These are phyloP conservation scores for Poecilus cupreus DNA, from an alignment of 2,888 invertebrate genomes.

Conservation along the genomic window DNA sequence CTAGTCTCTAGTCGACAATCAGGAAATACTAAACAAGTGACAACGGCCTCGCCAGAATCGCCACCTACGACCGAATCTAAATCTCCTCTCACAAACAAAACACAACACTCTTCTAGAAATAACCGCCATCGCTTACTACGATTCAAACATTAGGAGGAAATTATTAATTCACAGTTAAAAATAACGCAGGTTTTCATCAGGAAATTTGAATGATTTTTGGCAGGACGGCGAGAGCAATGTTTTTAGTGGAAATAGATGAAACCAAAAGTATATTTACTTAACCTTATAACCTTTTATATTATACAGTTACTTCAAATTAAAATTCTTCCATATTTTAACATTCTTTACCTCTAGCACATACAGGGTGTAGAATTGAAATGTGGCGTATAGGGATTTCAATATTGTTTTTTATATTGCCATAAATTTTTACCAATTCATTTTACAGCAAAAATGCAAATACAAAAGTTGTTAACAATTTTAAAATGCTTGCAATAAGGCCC, in stretches of 20 bases:
- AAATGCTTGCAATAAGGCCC: no score
- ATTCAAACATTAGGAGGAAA: neutral
- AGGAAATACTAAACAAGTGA: slow-evolving; percentile 21
- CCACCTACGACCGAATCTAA: neutral
- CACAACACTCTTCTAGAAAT: neutral
- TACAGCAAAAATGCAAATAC: no score
- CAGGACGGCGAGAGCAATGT: neutral
- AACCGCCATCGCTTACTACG: neutral
- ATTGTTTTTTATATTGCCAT: no score
- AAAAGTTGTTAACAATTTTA: no score
- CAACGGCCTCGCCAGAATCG: slow-evolving; percentile 11
- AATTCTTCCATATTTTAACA: no score
- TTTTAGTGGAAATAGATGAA: slow-evolving; percentile 2
- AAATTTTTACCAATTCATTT: no score
- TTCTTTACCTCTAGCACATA: no score
- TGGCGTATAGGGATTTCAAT: no score
- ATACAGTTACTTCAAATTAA: no score
- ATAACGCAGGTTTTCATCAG: neutral
- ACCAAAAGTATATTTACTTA: neutral
- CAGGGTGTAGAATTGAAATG: no score
- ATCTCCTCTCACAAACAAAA: neutral
- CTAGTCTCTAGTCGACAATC: neutral
- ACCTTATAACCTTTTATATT: no score
- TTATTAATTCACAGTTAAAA: neutral
- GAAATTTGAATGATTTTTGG: slow-evolving; percentile 1